Evolutionary conservation across 2,113 vertebrate genomes (phyloP).

Genomic region (Sinocyclocheilus grahami): DNA sequence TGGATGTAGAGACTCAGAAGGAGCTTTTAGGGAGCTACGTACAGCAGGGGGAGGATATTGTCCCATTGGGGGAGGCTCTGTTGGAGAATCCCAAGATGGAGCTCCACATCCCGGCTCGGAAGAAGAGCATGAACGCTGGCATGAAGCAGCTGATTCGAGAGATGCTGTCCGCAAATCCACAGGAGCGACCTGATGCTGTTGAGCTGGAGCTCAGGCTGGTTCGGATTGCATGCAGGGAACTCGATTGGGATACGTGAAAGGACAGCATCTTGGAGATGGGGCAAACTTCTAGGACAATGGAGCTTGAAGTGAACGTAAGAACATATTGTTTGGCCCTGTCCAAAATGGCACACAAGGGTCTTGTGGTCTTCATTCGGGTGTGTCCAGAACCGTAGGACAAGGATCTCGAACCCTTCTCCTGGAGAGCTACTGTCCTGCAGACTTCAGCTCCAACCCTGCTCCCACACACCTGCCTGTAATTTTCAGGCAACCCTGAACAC

Average conservation of each 20-base stretch:
- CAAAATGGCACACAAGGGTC: not conserved
- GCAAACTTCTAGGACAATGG: not conserved
- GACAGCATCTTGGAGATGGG: not conserved
- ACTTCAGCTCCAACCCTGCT: not conserved
- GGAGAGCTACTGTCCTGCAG: not conserved
- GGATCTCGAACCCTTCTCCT: not conserved
- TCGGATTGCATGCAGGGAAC: constrained; percentile 93
- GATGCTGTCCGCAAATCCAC: constrained; percentile 95
- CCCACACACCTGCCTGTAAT: not conserved
- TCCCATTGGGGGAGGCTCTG: constrained; percentile 92
- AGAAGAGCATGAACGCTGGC: constrained; percentile 90
- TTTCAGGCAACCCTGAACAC: not conserved
- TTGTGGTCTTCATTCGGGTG: not conserved
- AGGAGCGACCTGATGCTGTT: constrained; percentile 94
- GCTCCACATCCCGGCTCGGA: constrained; percentile 91
- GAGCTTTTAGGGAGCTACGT: constrained; percentile 94
- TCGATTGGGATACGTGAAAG: constrained; percentile 94
- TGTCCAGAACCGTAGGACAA: not conserved
- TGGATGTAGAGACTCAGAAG: constrained; percentile 93
- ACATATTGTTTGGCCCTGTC: not conserved
- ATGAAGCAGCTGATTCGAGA: constrained; percentile 96
- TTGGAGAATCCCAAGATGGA: constrained; percentile 97
- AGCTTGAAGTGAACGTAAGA: not conserved
- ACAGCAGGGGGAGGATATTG: constrained; percentile 88
- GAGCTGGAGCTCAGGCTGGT: constrained; percentile 95